These are phyloP conservation scores for Carabus problematicus DNA, from an alignment of 2,888 invertebrate species.

Conservation along the genomic window DNA sequence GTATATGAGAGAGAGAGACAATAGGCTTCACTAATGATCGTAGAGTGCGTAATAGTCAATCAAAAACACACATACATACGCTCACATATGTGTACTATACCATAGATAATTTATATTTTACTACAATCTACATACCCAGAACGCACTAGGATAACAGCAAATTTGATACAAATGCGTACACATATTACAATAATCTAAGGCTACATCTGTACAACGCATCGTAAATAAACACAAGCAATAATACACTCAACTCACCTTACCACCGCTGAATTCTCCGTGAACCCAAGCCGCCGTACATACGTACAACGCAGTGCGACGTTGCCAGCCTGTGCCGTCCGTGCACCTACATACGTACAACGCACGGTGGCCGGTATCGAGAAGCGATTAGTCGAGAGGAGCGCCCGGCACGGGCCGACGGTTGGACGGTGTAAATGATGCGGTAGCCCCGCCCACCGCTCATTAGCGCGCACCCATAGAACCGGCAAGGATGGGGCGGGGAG, in stretches of 20 bases:
- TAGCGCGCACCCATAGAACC: not conserved
- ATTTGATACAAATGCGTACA: no score
- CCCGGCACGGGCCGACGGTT: slow-evolving; percentile 33
- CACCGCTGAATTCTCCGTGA: no score
- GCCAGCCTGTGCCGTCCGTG: not conserved
- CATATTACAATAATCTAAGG: no score
- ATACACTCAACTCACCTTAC: no score
- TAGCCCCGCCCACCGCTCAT: slow-evolving; percentile 35
- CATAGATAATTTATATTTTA: not conserved
- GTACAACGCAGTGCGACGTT: not conserved
- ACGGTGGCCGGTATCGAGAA: slow-evolving; percentile 30
- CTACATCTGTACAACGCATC: no score
- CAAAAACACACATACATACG: not conserved
- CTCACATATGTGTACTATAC: not conserved
- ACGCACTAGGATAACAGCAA: not conserved
- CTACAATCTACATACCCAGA: not conserved
- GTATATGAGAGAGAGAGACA: slow-evolving; percentile 2
- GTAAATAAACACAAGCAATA: no score
- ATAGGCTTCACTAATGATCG: slow-evolving; percentile 18
- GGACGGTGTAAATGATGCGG: slow-evolving; percentile 41
- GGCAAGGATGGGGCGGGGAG: slow-evolving; percentile 14
- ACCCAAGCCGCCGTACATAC: no score
- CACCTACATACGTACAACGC: no score
- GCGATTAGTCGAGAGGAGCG: slow-evolving; percentile 30
- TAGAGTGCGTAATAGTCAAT: not conserved